These are phyloP conservation scores for Diorhabda sublineata DNA, from an alignment of 1,140 invertebrate species.

Conservation along the genomic window DNA sequence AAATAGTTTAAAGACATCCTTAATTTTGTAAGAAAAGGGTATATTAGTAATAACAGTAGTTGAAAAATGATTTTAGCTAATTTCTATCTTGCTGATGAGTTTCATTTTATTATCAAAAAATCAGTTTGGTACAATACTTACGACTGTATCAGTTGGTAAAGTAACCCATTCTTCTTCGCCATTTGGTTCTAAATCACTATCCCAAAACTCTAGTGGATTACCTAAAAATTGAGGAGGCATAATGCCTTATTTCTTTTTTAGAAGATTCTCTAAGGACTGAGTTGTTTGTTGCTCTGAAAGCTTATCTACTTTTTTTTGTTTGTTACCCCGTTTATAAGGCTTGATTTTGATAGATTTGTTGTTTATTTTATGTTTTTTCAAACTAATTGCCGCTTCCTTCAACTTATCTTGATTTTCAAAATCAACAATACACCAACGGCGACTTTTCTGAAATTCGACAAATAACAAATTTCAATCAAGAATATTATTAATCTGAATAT, in stretches of 20 bases:
- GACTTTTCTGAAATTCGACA: conserved; percentile 22
- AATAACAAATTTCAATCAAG: too few relatives aligned
- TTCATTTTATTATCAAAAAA: too few relatives aligned
- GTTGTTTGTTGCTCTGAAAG: neutral
- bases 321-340: neutral
- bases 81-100: too few relatives aligned
- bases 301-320: conserved; percentile 9
- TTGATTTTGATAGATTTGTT: conserved; percentile 19
- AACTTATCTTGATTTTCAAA: conserved; percentile 19
- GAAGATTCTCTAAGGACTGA: neutral
- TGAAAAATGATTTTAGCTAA: too few relatives aligned
- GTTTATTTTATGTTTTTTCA: conserved; percentile 18
- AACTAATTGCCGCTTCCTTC: conserved; percentile 6
- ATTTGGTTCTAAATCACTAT: neutral
- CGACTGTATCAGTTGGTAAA: too few relatives aligned
- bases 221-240: conserved; percentile 21
- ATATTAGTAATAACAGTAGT: too few relatives aligned
- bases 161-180: too few relatives aligned
- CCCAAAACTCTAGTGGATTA: conserved; percentile 12
- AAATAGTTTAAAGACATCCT: too few relatives aligned
- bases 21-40: too few relatives aligned
- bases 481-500: too few relatives aligned
- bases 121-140: too few relatives aligned
- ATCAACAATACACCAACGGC: conserved; percentile 29
- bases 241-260: conserved; percentile 5